Evolutionary conservation across 2,888 invertebrate genomes (phyloP), one percentile per base, ranked within the genome.

Genomic region (Pasiphila rectangulata): DNA sequence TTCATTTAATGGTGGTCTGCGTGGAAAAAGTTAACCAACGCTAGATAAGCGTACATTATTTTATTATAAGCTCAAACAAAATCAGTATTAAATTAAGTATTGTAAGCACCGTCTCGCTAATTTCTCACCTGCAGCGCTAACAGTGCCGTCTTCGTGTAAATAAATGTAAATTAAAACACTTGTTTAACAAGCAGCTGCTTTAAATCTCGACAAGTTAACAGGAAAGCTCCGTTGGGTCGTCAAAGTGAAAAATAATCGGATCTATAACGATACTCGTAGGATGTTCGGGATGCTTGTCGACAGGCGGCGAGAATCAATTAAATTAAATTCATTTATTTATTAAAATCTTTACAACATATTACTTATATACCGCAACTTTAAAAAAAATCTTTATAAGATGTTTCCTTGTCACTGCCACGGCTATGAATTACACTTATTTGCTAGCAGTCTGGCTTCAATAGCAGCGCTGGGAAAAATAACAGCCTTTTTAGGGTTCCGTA

Each of bases 361-460:
- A n/a, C n/a, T n/a, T n/a, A n/a, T n/a, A n/a, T n/a, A n/a, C n/a
- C n/a, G n/a, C n/a, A n/a, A n/a, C n/a, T n/a, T n/a, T n/a, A n/a
- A n/a, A n/a, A n/a, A n/a, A 35, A 43, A 43, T 46, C 40, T 29
- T 35, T 51, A 36, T 32, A 16, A 27, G 15, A 39, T 46, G 25
- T 43, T 43, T 51, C 43, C 51, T 46, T 46, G 39, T 46, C 46
- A 36, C 21, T 35, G 27, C 23, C 38, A 41, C 21, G 36, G 17
- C 7, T 39, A 4, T 20, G 15, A 23, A 38, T 10, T 12, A 38
- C 38, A 34, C 25, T 21, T 35, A 35, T 43, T 17, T n/a, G 17
- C 32, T 9, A n/a, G 17, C 17, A n/a, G 1, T 7, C 7, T 32
- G 17, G 5, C 32, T 17, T n/a, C 17, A 16, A 16, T n/a, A n/a